phyloP scores from a whole-genome alignment of 2,888 invertebrate genomes.

The Rhagonycha lutea region DNA sequence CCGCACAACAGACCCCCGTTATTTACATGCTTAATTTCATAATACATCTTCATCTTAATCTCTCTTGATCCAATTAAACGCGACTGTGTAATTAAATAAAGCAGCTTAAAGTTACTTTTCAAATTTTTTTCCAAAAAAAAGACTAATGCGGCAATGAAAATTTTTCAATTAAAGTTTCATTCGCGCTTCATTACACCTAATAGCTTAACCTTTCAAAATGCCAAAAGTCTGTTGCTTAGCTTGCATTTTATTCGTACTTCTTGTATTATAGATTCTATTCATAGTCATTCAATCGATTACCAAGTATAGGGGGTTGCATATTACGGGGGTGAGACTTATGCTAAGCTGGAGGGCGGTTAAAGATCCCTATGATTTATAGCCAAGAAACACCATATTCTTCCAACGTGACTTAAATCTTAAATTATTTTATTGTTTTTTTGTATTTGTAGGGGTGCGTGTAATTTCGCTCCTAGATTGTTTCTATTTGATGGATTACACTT shows the following conservation, averaged over 20 bases:
- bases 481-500: slow-evolving; percentile 24
- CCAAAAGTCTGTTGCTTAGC: slow-evolving; percentile 32
- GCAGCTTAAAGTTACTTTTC: not conserved
- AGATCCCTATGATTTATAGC: slow-evolving; percentile 54
- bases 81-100: slow-evolving; percentile 23
- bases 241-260: slow-evolving; percentile 34
- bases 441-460: slow-evolving; percentile 31
- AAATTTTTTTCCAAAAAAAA: slow-evolving; percentile 4
- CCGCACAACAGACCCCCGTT: slow-evolving; percentile 26
- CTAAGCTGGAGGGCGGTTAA: slow-evolving; percentile 42
- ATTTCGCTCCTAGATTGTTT: slow-evolving; percentile 30
- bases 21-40: slow-evolving; percentile 36
- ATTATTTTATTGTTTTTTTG: slow-evolving; percentile 56
- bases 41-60: slow-evolving; percentile 32
- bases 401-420: slow-evolving; percentile 54
- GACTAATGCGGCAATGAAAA: slow-evolving; percentile 10
- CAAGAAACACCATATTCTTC: slow-evolving; percentile 49
- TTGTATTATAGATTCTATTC: slow-evolving; percentile 42
- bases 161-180: slow-evolving; percentile 37
- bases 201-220: slow-evolving; percentile 38
- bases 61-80: slow-evolving; percentile 31
- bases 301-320: slow-evolving; percentile 32
- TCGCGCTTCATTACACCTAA: slow-evolving; percentile 38
- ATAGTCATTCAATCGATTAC: slow-evolving; percentile 43
- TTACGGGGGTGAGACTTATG: slow-evolving; percentile 38